Percentiles rank a stretch among this genome's conserved stretches.
These are phyloP conservation scores for Venusia cambrica DNA, from an alignment of 2,888 invertebrate species.

Conservation along the genomic window DNA sequence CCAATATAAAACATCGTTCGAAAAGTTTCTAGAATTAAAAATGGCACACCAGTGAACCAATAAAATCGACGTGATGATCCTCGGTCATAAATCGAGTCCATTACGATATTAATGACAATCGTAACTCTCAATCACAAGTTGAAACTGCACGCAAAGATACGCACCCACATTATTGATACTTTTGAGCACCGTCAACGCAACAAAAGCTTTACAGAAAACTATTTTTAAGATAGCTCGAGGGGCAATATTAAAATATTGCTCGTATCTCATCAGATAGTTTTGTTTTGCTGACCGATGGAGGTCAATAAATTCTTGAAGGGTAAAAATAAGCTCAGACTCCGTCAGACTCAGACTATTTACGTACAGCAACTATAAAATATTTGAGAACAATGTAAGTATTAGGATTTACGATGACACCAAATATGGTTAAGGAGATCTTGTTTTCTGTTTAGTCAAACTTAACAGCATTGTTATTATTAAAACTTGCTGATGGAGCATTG, in stretches of 20 bases:
- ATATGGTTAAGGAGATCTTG: neutral
- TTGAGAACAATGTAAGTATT: neutral
- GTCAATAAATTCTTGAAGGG: slow-evolving; percentile 29
- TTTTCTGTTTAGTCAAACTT: no score
- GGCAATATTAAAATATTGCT: slow-evolving; percentile 29
- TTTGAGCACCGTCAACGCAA: slow-evolving; percentile 41
- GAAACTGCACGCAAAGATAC: slow-evolving; percentile 50
- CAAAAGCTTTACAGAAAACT: slow-evolving; percentile 32
- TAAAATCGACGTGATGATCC: slow-evolving; percentile 59
- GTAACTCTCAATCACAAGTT: slow-evolving; percentile 66
- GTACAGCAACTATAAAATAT: neutral
- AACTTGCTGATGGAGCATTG: no score
- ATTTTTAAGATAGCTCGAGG: slow-evolving; percentile 30
- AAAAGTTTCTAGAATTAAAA: slow-evolving; percentile 51
- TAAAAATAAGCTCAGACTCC: slow-evolving; percentile 29
- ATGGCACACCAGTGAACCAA: slow-evolving; percentile 43
- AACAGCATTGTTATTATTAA: no score
- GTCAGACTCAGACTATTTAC: no score
- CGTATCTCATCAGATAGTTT: slow-evolving; percentile 29
- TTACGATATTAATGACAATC: slow-evolving; percentile 71
- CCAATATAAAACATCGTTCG: slow-evolving; percentile 43
- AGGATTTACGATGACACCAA: neutral
- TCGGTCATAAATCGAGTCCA: slow-evolving; percentile 64
- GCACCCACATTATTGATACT: slow-evolving; percentile 40
- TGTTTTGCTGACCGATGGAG: slow-evolving; percentile 26